Base-by-base conservation (phyloP, 2,797 vertebrate genomes). In the Salarias fasciatus region DNA sequence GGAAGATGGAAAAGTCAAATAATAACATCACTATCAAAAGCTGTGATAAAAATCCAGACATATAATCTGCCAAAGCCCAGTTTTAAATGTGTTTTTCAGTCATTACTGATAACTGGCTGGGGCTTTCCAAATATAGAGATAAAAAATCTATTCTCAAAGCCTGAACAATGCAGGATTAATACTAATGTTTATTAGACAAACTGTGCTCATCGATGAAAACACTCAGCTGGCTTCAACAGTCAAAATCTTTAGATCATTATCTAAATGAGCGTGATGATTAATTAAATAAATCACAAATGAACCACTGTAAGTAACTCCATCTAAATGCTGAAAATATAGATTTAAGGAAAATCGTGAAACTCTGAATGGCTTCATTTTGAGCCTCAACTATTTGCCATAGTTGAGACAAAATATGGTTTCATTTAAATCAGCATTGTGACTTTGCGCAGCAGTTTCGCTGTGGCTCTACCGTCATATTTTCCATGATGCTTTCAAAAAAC, bases 91-190 rank as follows among this genome's bases (percentile, higher is more conserved):
- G 29, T n/a, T 35, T 65, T 62, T 62, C 28, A 55, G 53, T 5
- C 53, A 40, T 73, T 69, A 67, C 24, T 40, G n/a, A 11, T 28
- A 45, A 64, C 53, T 46, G 14, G 30, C 43, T 47, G 55, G 54
- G 35, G 51, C 52, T 51, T 70, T 62, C 35, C 42, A 55, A 33
- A 60, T 53, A 50, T 60, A 75, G 12, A 63, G 29, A 58, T 13
- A 49, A 30, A 10, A 6, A 65, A 75, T 77, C 62, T 44, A 63
- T 76, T 40, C 49, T 37, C 24, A 51, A 53, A 55, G 69, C 53
- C 45, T 42, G 59, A 59, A 53, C 12, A 60, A 69, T 41, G 28
- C 40, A 40, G 11, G 24, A 72, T 44, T 48, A 40, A 6, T 37
- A 11, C 10, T 59, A 55, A 58, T 53, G 44, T 53, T 67, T 53